Evolutionary conservation across 2,113 vertebrate species (phyloP), one percentile per base, ranked within the genome.

Genomic region (Oplegnathus fasciatus): DNA sequence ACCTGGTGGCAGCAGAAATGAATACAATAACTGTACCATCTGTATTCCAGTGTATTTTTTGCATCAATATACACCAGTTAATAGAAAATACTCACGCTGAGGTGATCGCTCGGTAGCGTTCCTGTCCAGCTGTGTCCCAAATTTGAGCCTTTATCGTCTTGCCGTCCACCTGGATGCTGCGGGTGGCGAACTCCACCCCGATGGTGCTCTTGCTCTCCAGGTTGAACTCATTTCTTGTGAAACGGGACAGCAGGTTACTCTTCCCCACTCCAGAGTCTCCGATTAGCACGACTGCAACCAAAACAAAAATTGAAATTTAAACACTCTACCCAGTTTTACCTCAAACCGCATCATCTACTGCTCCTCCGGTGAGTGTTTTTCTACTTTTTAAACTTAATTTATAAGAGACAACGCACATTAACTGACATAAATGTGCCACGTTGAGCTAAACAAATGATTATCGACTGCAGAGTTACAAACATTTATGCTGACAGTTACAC

Each of bases 161-260:
- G 83, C 97, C 96, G 1, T 99, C 98, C 92, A 99, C 98, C 91
- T 99, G 98, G 93, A 99, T 98, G 95, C 98, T 99, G 81, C 98
- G 96, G 80, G 98, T 99, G 78, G 98, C 98, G 2, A 99, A 99
- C 89, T 99, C 98, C 94, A 99, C 98, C 0, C 98, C 98, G 0
- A 99, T 99, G 94, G 98, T 99, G 94, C 98, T 99, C 94, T 99
- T 99, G 90, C 98, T 99, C 94, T 99, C 98, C 95, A 99, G 94
- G 91, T 99, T 99, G 95, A 99, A 98, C 91, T 98, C 97, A 89
- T 98, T 98, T 78, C 97, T 97, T 34, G 97, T 98, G 93, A 98
- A 98, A 75, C 97, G 97, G 6, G 97, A 98, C 79, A 98, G 94
- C 32, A 98, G 96, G 89, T 98, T 98, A 91, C 97, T 98, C 94